Evolutionary conservation across 2,113 vertebrate species (phyloP).

Genomic region (Hemicordylus capensis): DNA sequence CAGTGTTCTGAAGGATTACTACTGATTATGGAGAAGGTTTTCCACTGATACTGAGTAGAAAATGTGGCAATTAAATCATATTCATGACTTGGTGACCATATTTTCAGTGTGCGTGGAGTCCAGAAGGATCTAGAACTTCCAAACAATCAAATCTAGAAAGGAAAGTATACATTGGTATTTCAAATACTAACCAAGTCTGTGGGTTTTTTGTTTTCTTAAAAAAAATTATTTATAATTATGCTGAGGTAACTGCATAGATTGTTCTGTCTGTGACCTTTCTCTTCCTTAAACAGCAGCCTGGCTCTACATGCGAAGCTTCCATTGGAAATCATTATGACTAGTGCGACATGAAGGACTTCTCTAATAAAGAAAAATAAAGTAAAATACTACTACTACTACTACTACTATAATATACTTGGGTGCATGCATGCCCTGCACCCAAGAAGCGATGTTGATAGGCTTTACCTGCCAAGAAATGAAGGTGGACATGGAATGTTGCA

Average conservation of each 20-base stretch:
- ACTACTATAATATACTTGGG: no score
- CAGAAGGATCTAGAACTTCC: neutral
- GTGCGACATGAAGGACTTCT: neutral
- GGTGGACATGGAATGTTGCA: no score
- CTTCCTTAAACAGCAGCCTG: neutral
- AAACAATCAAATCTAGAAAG: neutral
- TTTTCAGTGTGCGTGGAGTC: neutral
- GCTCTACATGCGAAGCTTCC: neutral
- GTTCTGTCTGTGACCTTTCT: neutral
- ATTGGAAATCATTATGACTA: neutral
- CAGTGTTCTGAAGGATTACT: neutral
- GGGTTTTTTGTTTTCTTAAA: conserved; percentile 11
- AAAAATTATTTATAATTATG: neutral
- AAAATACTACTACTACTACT: no score
- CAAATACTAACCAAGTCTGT: neutral
- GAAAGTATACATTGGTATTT: neutral
- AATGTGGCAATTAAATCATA: neutral
- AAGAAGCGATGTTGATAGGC: no score
- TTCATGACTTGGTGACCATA: neutral
- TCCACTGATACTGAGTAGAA: no score
- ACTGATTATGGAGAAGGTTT: neutral
- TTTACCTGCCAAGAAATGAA: no score
- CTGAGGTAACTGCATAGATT: neutral
- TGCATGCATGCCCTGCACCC: no score
- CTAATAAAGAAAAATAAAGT: no score